Evolutionary conservation across 2,113 vertebrate species (phyloP).

Genomic region (Daubentonia madagascariensis): DNA sequence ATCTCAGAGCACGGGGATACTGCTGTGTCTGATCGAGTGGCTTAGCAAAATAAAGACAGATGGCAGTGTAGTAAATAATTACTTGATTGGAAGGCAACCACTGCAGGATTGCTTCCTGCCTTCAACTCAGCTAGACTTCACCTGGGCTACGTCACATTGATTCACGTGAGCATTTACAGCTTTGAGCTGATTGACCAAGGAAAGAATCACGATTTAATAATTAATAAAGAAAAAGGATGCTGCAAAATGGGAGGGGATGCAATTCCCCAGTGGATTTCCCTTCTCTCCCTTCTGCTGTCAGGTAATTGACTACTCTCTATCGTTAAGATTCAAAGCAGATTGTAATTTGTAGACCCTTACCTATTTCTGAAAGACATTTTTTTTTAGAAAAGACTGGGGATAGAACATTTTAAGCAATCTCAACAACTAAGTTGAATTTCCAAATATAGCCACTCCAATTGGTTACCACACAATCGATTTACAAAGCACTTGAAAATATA

Average conservation of each 20-base stretch:
- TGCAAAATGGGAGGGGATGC: background rate
- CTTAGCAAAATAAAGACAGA: slow-evolving; percentile 69
- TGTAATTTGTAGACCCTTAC: background rate
- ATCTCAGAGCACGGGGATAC: background rate
- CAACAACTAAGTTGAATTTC: slow-evolving; percentile 45
- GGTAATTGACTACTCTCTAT: background rate
- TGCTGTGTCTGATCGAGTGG: slow-evolving; percentile 45
- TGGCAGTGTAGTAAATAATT: slow-evolving; percentile 57
- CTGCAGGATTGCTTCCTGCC: slow-evolving; percentile 50
- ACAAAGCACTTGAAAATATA: background rate
- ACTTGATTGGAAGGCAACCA: slow-evolving; percentile 38
- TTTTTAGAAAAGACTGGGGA: background rate
- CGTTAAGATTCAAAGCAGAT: slow-evolving; percentile 34
- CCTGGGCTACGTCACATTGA: background rate
- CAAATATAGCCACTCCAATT: background rate
- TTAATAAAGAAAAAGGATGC: slow-evolving; percentile 50
- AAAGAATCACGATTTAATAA: slow-evolving; percentile 60
- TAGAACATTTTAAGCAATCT: background rate
- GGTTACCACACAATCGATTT: background rate
- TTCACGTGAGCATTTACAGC: slow-evolving; percentile 34
- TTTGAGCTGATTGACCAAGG: slow-evolving; percentile 53
- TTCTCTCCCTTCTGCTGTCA: background rate
- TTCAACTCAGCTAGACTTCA: slow-evolving; percentile 40
- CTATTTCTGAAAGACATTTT: slow-evolving; percentile 11
- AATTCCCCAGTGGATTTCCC: background rate